These are phyloP conservation scores for Pelecanus crispus DNA, from an alignment of 2,113 vertebrate species.

Conservation along the genomic window DNA sequence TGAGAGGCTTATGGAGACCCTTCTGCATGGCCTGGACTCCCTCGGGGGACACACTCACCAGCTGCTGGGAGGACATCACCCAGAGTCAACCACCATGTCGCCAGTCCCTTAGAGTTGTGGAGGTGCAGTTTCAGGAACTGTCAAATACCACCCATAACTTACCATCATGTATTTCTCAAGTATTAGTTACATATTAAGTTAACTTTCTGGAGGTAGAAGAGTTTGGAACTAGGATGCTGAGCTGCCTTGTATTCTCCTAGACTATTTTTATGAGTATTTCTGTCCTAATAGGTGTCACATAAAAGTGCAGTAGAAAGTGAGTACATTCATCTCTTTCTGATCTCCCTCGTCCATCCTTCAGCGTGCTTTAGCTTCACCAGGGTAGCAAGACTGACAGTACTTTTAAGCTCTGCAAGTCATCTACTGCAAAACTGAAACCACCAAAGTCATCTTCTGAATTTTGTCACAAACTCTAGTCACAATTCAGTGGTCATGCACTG, in stretches of 20 bases:
- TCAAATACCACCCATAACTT: background rate
- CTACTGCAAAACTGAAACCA: background rate
- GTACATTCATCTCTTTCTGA: background rate
- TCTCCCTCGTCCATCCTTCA: background rate
- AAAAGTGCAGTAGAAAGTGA: background rate
- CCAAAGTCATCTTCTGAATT: background rate
- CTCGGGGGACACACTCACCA: background rate
- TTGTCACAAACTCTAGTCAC: background rate
- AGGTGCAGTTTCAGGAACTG: background rate
- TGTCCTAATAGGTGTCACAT: background rate
- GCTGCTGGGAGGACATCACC: background rate
- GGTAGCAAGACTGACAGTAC: background rate
- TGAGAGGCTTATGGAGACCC: background rate
- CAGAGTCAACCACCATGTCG: background rate
- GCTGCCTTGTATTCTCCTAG: background rate
- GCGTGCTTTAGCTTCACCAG: background rate
- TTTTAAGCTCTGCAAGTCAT: background rate
- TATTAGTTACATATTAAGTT: background rate
- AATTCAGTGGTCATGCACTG: background rate
- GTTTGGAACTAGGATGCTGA: background rate
- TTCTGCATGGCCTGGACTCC: background rate
- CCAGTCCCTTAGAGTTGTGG: background rate
- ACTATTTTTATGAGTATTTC: background rate
- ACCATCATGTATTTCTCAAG: background rate
- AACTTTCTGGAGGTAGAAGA: background rate